Evolutionary conservation across 2,113 vertebrate species (phyloP), one percentile per base, ranked within the genome.

Genomic region (Himantopus leucocephalus): DNA sequence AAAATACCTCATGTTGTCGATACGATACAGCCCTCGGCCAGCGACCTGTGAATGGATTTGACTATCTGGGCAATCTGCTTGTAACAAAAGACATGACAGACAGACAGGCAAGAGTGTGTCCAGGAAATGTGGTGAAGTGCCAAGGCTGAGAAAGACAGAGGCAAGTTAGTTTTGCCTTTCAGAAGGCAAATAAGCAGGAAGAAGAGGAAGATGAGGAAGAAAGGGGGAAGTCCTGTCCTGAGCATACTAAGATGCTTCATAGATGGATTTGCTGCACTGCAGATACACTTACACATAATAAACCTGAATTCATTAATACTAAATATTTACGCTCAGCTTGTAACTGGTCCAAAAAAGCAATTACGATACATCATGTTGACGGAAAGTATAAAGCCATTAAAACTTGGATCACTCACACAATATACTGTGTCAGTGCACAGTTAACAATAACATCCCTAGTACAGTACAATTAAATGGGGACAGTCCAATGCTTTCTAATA

Each of bases 311-410:
- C 96, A 92, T 88, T 97, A 96, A 92, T 94, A 96, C 68, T 92
- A 96, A 97, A 86, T 95, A 95, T 97, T 97, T 95, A 96, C 18
- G 2, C 68, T 94, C 29, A 62, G 74, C 93, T 96, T 98, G 97
- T 95, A 98, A 97, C 92, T 81, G 37, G 47, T 96, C 97, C 97
- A 98, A 97, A 90, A 98, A 96, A 91, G 94, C 97, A 96, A 97
- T 98, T 98, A 98, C 30, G 73, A 83, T 85, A 88, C 87, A 97
- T 97, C 95, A 94, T 81, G 77, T 91, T 97, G 97, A 88, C 3
- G 35, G 81, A 85, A 50, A 94, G 47, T 88, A 88, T 62, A 47
- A 93, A 91, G 66, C 73, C 74, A 85, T 75, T 47, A 85, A 96
- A 97, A 95, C 80, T 90, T 85, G 92, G 77, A 94, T 70, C 76